phyloP scores from a whole-genome alignment of 2,113 vertebrate species.

The Lagenorhynchus albirostris region DNA sequence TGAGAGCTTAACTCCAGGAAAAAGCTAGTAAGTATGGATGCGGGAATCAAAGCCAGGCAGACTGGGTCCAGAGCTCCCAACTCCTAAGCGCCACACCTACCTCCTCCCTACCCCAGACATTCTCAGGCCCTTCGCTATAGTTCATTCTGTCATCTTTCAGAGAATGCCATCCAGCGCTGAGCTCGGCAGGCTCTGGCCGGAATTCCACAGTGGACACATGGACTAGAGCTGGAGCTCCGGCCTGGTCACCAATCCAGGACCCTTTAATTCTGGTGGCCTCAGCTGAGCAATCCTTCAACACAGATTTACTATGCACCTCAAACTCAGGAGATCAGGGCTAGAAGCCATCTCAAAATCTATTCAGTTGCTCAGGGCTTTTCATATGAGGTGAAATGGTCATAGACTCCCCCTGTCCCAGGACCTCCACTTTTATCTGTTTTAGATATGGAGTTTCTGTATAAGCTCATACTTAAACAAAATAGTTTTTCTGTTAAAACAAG shows the following conservation, averaged over 20 bases:
- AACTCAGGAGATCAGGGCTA: not conserved
- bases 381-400: not conserved
- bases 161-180: not conserved
- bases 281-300: not conserved
- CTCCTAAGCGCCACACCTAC: not conserved
- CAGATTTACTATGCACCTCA: not conserved
- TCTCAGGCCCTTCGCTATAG: not conserved
- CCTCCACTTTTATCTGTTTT: not conserved
- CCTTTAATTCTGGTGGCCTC: not conserved
- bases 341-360: not conserved
- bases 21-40: not conserved
- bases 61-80: not conserved
- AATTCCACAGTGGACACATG: not conserved
- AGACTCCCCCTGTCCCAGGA: too few species aligned
- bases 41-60: not conserved
- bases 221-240: not conserved
- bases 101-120: not conserved
- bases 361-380: not conserved
- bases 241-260: not conserved
- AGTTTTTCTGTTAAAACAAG: not conserved
- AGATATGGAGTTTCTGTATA: not conserved
- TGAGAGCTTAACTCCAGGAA: not conserved
- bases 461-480: not conserved
- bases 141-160: not conserved
- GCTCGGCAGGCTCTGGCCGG: not conserved